Percentiles rank a stretch among this genome's conserved stretches.
Conservation (phyloP, 2,113 vertebrate genomes). For the Ifrita kowaldi region DNA sequence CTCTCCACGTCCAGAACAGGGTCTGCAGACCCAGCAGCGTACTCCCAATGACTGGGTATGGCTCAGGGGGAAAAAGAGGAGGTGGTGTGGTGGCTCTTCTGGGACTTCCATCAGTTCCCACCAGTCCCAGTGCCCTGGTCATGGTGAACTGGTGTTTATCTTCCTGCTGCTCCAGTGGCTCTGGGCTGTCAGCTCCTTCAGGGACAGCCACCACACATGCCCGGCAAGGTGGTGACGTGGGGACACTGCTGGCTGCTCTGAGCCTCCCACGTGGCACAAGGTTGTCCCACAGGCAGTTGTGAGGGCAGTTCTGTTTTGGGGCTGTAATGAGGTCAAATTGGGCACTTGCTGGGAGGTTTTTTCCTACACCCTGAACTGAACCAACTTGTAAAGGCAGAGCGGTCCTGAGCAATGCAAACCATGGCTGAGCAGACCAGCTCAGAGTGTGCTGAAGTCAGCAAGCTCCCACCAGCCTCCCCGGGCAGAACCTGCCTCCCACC, state of each 20-base stretch:
- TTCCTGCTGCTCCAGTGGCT: not conserved
- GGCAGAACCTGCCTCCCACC: slow-evolving; percentile 22
- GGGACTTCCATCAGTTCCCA: not conserved
- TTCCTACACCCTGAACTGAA: not conserved
- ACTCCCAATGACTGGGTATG: accelerated
- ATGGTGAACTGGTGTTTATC: not conserved
- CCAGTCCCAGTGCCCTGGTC: not conserved
- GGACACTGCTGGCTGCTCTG: accelerated
- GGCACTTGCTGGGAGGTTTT: not conserved
- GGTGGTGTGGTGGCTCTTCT: not conserved
- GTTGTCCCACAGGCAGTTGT: not conserved
- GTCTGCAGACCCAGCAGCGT: accelerated
- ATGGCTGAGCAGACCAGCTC: not conserved
- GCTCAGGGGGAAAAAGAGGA: not conserved
- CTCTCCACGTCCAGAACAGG: not conserved
- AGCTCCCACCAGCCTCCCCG: not conserved
- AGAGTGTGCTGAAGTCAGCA: not conserved
- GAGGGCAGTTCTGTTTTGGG: not conserved
- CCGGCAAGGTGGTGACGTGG: accelerated
- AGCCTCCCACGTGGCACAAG: not conserved
- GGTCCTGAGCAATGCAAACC: not conserved
- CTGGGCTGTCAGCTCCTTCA: not conserved
- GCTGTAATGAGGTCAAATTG: not conserved
- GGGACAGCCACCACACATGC: accelerated
- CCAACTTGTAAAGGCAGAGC: not conserved